phyloP scores from a whole-genome alignment of 2,888 invertebrate species.

The Ennomos erosarius region DNA sequence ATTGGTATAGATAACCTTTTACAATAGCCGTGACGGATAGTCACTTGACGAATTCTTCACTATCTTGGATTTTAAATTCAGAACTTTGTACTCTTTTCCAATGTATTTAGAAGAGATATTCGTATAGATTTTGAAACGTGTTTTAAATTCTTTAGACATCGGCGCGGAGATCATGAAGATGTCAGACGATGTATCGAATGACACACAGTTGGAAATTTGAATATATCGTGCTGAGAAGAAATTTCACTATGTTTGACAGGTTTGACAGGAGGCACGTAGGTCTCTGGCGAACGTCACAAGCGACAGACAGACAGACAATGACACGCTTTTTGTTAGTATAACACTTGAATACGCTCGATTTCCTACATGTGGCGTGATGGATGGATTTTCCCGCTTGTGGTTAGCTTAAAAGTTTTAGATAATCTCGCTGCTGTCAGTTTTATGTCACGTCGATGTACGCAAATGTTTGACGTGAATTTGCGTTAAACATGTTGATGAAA shows the following conservation, averaged over 20 bases:
- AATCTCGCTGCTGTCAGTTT: constrained; percentile 29
- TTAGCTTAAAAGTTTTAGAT: constrained; percentile 34
- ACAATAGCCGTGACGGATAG: constrained; percentile 68
- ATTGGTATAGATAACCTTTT: constrained; percentile 48
- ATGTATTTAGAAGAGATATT: constrained; percentile 40
- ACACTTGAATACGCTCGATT: constrained; percentile 48
- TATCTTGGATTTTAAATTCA: constrained; percentile 14
- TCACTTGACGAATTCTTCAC: constrained; percentile 77
- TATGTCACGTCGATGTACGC: constrained; percentile 18
- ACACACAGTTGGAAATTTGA: constrained; percentile 72
- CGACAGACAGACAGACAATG: constrained; percentile 52
- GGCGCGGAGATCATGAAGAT: constrained; percentile 68
- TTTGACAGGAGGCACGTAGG: constrained; percentile 58
- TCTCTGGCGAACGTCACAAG: constrained; percentile 48
- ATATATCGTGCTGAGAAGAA: constrained; percentile 79
- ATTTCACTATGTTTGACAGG: constrained; percentile 75
- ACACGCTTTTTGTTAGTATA: constrained; percentile 60
- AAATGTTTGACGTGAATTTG: constrained; percentile 6
- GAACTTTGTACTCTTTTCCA: constrained; percentile 3
- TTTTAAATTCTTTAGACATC: constrained; percentile 46
- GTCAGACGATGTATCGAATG: constrained; percentile 78
- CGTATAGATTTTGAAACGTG: constrained; percentile 1
- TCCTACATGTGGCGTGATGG: constrained; percentile 37
- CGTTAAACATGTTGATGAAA: background rate
- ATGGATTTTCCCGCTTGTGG: constrained; percentile 36